These are phyloP conservation scores for Orestias chungarensis DNA, from an alignment of 2,797 vertebrate genomes.

Conservation along the genomic window DNA sequence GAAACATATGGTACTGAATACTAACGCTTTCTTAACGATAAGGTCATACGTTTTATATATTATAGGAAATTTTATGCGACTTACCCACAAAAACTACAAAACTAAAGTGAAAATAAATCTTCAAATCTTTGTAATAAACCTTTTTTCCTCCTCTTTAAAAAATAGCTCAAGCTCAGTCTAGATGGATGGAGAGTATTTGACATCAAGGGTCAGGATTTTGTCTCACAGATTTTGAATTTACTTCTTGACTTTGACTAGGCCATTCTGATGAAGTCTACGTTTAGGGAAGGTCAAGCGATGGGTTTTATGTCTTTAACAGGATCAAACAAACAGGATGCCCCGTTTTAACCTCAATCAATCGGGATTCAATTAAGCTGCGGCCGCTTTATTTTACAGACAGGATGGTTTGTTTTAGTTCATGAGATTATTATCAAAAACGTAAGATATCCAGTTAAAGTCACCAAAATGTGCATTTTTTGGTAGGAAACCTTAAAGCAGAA, in stretches of 20 bases:
- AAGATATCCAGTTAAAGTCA: no score
- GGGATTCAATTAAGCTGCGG: no score
- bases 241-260: not conserved
- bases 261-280: not conserved
- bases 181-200: not conserved
- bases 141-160: not conserved
- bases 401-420: no score
- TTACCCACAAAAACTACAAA: not conserved
- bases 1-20: no score
- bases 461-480: no score
- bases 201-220: not conserved
- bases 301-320: no score
- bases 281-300: not conserved
- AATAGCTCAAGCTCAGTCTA: not conserved
- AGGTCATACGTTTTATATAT: not conserved
- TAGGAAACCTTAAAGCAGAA: no score
- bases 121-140: no score
- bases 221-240: not conserved
- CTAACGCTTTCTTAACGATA: not conserved
- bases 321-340: no score
- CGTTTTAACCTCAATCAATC: no score
- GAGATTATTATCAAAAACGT: no score
- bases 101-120: not conserved
- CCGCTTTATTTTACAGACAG: no score
- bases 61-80: not conserved